These are phyloP conservation scores for Pangasianodon gigas DNA, from an alignment of 2,113 vertebrate genomes.

Conservation along the genomic window DNA sequence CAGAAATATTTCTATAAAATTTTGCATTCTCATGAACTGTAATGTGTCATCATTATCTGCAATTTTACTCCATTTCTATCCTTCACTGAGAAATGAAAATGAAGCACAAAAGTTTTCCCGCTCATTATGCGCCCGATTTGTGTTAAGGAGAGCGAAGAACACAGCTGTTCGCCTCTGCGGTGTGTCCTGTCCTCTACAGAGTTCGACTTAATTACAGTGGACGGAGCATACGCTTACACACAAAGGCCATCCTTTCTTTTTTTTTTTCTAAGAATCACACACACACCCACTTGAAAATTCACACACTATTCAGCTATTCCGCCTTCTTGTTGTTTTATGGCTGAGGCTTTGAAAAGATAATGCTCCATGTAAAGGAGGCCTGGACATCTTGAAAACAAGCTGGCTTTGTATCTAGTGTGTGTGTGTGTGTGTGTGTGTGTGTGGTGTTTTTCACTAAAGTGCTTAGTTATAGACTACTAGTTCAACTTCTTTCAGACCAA, in stretches of 20 bases:
- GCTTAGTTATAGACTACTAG: conserved; percentile 48
- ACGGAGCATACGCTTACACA: conserved; percentile 56
- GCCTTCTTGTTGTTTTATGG: conserved; percentile 53
- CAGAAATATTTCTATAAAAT: neutral
- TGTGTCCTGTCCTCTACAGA: conserved; percentile 56
- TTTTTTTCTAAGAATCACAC: conserved; percentile 25
- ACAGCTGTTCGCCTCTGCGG: conserved; percentile 71
- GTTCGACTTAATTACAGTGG: conserved; percentile 73
- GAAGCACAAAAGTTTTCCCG: neutral
- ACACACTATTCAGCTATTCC: conserved; percentile 29
- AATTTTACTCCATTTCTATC: neutral
- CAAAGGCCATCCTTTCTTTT: conserved; percentile 42
- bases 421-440: neutral
- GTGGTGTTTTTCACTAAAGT: conserved; percentile 22
- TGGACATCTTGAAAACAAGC: conserved; percentile 56
- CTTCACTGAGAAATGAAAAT: neutral
- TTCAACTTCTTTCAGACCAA: conserved; percentile 76
- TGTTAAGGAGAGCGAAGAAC: conserved; percentile 54
- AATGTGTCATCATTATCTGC: neutral
- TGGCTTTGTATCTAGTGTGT: conserved; percentile 33
- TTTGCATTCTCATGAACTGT: neutral
- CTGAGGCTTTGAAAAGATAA: conserved; percentile 54
- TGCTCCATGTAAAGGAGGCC: conserved; percentile 50
- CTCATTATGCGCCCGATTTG: conserved; percentile 48
- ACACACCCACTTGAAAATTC: conserved; percentile 20